Conservation (phyloP, 1,140 invertebrate genomes). For the Dolichoris vasculosae region DNA sequence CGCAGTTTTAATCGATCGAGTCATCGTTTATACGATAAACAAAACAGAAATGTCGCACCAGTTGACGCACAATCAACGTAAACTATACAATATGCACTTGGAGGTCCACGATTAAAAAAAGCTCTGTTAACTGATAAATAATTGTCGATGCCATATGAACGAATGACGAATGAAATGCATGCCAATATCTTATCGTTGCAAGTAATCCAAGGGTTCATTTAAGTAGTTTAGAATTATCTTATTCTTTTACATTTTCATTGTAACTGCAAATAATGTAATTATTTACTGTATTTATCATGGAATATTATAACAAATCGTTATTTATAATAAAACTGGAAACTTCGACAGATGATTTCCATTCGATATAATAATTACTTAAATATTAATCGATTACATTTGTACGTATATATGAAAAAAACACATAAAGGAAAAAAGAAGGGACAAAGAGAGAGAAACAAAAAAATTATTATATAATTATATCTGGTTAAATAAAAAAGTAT, state of each 20-base stretch:
- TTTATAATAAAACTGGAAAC: background rate
- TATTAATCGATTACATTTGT: background rate
- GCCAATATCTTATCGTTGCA: background rate
- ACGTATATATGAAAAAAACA: background rate
- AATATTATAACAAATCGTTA: background rate
- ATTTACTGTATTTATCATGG: background rate
- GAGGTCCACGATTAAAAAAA: conserved; percentile 6
- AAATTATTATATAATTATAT: too few species aligned
- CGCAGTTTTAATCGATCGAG: background rate
- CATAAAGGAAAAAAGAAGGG: background rate
- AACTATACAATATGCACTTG: conserved; percentile 12
- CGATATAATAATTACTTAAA: background rate
- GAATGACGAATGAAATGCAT: background rate
- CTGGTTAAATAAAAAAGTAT: too few species aligned
- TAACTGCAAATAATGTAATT: conserved; percentile 10
- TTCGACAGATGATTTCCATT: background rate
- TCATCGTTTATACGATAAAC: conserved; percentile 8
- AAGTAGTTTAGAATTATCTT: background rate
- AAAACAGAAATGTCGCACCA: background rate
- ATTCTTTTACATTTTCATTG: background rate
- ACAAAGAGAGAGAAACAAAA: background rate
- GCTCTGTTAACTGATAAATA: conserved; percentile 6
- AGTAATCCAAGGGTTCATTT: conserved; percentile 17
- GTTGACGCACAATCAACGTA: background rate
- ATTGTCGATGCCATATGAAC: background rate